Base-by-base conservation (phyloP, 1,140 invertebrate species). In the Anadara kagoshimensis region DNA sequence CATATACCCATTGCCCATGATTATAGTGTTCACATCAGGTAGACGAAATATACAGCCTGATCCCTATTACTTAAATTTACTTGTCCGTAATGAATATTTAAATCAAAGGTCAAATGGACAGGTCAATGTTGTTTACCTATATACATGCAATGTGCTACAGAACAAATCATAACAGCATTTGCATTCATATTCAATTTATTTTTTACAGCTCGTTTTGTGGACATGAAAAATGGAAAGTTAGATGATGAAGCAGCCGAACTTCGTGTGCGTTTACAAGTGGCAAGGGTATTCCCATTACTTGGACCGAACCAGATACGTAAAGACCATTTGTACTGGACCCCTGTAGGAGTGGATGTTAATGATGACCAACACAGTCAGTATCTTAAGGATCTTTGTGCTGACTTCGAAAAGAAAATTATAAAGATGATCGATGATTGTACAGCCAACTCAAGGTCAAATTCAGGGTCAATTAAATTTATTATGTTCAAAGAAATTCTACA, bases 401-500 rank as follows among this genome's bases (percentile, higher is more conserved):
- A 78, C 24, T 84, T 83, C 71, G 66, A 72, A n/a, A 51, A 54
- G 41, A 67, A 78, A 5, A 76, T 82, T 64, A 76, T 69, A 5
- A 44, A 69, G n/a, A 73, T 82, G 69, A 78, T 85, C 29, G 56
- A 80, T n/a, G 36, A 63, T 22, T 53, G 56, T 20, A 41, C 65
- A 18, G 41, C n/a, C 1, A 41, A 45, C 14, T 11, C 51, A 7
- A 53, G n/a, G n/a, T 51, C 64, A 49, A 47, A 69, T 24, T 26
- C 57, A 51, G 65, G 78, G 10, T 59, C 53, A 24, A 36, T 36
- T 18, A 22, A 7, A 2, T 47, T 66, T 53, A n/a, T 61, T 20
- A 54, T 54, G n/a, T 77, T 63, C 44, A 73, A 97, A 5, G 97
- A 99, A 90, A 95, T 98, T 63, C 90, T 98, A n/a, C 96, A 98